Evolutionary conservation across 2,113 vertebrate species (phyloP).

Genomic region (Semnopithecus entellus): DNA sequence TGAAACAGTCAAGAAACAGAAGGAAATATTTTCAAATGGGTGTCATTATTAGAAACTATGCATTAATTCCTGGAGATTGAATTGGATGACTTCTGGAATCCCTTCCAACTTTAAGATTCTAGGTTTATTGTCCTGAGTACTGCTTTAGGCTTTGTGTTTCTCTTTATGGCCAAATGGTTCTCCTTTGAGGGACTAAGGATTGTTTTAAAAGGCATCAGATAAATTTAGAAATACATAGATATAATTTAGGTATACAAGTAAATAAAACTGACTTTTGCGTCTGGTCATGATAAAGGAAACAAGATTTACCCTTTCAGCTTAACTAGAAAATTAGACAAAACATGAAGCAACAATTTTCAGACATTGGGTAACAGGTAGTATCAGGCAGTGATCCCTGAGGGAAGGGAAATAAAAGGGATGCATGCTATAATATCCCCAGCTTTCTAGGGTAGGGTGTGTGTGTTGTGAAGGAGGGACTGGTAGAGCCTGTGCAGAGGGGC

Average conservation of each 20-base stretch:
- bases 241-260: slow-evolving; percentile 29
- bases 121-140: background rate
- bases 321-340: slow-evolving; percentile 27
- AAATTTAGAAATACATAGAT: slow-evolving; percentile 23
- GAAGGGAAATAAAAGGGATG: background rate
- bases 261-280: slow-evolving; percentile 31
- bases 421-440: background rate
- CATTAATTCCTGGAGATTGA: background rate
- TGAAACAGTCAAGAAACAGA: slow-evolving; percentile 16
- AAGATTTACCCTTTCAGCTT: slow-evolving; percentile 5
- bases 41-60: slow-evolving; percentile 7
- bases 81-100: background rate
- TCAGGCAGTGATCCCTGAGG: background rate
- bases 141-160: background rate
- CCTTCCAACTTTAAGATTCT: background rate
- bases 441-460: background rate
- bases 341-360: slow-evolving; percentile 5
- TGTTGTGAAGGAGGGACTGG: background rate
- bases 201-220: slow-evolving; percentile 32
- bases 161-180: background rate
- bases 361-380: background rate
- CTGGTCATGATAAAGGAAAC: background rate
- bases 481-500: background rate
- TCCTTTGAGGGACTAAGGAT: background rate
- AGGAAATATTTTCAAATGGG: slow-evolving; percentile 16